A percentile compares a stretch with the other conserved stretches of the same genome.
Evolutionary conservation across 1,140 invertebrate genomes (phyloP).

Genomic region (Anastrepha ludens): DNA sequence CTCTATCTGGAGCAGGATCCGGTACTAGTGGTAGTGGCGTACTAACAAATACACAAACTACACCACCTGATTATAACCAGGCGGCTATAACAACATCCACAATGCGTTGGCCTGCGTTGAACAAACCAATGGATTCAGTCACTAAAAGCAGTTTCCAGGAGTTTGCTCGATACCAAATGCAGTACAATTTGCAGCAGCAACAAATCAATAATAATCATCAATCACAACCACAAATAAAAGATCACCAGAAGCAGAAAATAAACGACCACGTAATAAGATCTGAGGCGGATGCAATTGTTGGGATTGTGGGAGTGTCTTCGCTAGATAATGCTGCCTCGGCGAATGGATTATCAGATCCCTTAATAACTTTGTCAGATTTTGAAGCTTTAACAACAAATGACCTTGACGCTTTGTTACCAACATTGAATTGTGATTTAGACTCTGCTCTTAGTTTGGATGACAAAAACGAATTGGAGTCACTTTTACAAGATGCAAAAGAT

Average conservation of each 20-base stretch:
- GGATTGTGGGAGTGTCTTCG: slow-evolving; percentile 17
- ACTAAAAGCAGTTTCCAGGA: slow-evolving; percentile 79
- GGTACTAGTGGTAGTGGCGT: slow-evolving; percentile 60
- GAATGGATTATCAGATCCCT: slow-evolving; percentile 62
- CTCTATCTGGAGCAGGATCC: slow-evolving; percentile 56
- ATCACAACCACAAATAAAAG: slow-evolving; percentile 54
- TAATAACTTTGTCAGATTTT: slow-evolving; percentile 72
- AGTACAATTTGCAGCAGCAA: slow-evolving; percentile 78
- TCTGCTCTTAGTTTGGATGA: slow-evolving; percentile 76
- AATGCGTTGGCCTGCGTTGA: slow-evolving; percentile 74
- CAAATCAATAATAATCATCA: slow-evolving; percentile 62
- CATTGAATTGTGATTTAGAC: slow-evolving; percentile 76
- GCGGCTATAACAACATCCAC: slow-evolving; percentile 61
- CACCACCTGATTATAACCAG: slow-evolving; percentile 75
- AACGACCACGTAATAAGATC: slow-evolving; percentile 57
- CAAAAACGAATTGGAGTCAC: slow-evolving; percentile 73
- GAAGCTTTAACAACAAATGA: slow-evolving; percentile 77
- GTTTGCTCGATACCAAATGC: slow-evolving; percentile 78
- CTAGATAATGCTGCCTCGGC: slow-evolving; percentile 31
- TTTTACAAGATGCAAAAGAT: slow-evolving; percentile 73
- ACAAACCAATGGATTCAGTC: slow-evolving; percentile 78
- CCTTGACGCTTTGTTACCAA: slow-evolving; percentile 79
- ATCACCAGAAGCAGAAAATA: slow-evolving; percentile 70
- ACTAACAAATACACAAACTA: slow-evolving; percentile 61
- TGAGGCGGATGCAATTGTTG: background rate